Conservation (phyloP, 2,113 vertebrate species). For the Eulemur macaco region DNA sequence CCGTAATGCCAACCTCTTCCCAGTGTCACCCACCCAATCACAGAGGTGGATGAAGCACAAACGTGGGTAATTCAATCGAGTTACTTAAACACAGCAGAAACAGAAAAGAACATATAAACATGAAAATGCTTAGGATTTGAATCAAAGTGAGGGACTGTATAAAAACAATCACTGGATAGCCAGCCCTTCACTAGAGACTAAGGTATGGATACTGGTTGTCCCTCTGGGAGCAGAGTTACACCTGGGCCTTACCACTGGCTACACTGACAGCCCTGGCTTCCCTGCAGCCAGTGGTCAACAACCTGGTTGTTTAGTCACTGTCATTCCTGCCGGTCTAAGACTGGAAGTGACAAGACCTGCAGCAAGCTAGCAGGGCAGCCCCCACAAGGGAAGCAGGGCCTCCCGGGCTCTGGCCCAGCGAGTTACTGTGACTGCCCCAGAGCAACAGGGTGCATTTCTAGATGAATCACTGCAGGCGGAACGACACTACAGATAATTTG, state of each 20-base stretch:
- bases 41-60: fast-evolving
- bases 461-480: fast-evolving
- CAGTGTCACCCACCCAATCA: neutral
- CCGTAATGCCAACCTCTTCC: too few species aligned
- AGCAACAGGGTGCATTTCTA: neutral
- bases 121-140: neutral
- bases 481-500: neutral
- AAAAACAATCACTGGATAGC: fast-evolving
- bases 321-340: neutral
- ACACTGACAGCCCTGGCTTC: neutral
- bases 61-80: fast-evolving
- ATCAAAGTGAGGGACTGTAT: neutral
- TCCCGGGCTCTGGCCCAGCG: neutral
- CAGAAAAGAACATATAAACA: fast-evolving
- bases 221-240: too few species aligned
- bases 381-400: fast-evolving
- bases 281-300: neutral
- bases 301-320: fast-evolving
- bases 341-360: too few species aligned
- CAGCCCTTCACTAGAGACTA: too few species aligned
- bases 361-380: neutral
- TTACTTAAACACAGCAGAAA: neutral
- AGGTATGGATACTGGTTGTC: neutral
- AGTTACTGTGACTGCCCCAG: fast-evolving
- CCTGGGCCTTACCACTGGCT: neutral